A percentile compares a stretch with the other conserved stretches of the same genome.
Evolutionary conservation across 2,113 vertebrate species (phyloP).

Genomic region (Cromileptes altivelis): DNA sequence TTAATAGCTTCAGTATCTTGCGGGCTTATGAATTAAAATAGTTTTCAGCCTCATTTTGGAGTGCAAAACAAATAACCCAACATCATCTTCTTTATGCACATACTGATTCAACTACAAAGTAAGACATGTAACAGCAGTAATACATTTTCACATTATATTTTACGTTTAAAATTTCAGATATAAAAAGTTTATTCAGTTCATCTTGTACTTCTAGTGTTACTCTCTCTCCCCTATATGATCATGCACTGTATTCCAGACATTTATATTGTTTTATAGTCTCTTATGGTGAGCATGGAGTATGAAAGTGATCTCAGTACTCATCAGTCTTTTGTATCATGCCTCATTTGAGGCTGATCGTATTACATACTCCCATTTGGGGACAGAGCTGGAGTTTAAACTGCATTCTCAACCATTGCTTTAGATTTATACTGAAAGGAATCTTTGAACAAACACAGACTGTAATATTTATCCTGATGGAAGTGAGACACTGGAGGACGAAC

Average conservation of each 20-base stretch:
- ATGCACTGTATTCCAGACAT: slow-evolving; percentile 31
- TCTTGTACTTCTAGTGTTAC: not conserved
- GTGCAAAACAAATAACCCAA: not conserved
- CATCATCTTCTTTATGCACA: slow-evolving; percentile 1
- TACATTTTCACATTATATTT: slow-evolving; percentile 15
- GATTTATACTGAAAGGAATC: slow-evolving; percentile 58
- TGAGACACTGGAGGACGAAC: slow-evolving; percentile 47
- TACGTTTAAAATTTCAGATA: not conserved
- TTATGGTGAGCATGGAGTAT: slow-evolving; percentile 43
- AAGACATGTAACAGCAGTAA: slow-evolving; percentile 2
- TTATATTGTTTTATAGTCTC: slow-evolving; percentile 31
- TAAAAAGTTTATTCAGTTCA: not conserved
- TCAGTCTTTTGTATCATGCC: slow-evolving; percentile 75
- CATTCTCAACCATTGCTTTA: slow-evolving; percentile 57
- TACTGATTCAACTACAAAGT: not conserved
- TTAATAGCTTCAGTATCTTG: slow-evolving; percentile 42
- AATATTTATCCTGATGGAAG: slow-evolving; percentile 37
- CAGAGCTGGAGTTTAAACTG: slow-evolving; percentile 54
- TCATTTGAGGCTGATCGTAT: slow-evolving; percentile 72
- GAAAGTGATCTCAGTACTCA: slow-evolving; percentile 68
- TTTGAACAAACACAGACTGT: slow-evolving; percentile 47
- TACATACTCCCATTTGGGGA: slow-evolving; percentile 65
- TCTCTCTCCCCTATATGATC: not conserved
- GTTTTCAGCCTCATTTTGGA: slow-evolving; percentile 14
- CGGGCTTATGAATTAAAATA: slow-evolving; percentile 32